phyloP scores from a whole-genome alignment of 2,888 invertebrate species.

The Shargacucullia verbasci region DNA sequence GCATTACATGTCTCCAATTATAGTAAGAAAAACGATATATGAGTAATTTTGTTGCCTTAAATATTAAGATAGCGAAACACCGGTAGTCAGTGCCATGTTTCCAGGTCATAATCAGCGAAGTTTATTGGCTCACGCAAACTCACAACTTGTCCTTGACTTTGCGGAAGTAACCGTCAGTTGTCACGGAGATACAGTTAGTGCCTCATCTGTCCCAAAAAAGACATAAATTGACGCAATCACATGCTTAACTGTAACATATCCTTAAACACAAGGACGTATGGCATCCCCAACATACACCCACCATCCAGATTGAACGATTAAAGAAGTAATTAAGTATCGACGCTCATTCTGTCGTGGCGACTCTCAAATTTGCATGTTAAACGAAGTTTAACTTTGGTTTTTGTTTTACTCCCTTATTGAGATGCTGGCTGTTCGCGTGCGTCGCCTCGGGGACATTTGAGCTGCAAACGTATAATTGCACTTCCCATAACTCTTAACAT shows the following conservation, averaged over 20 bases:
- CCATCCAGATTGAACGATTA: slow-evolving; percentile 87
- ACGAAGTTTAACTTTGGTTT: slow-evolving; percentile 86
- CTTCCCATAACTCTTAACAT: slow-evolving; percentile 48
- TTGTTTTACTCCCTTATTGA: slow-evolving; percentile 86
- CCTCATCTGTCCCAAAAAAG: too few relatives aligned
- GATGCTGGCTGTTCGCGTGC: slow-evolving; percentile 81
- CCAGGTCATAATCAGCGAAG: too few relatives aligned
- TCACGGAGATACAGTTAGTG: too few relatives aligned
- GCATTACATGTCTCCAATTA: too few relatives aligned
- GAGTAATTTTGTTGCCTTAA: too few relatives aligned
- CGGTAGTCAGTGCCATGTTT: too few relatives aligned
- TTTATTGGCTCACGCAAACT: too few relatives aligned
- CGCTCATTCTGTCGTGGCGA: slow-evolving; percentile 86
- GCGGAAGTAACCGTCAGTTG: too few relatives aligned
- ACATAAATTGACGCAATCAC: too few relatives aligned
- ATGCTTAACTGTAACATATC: slow-evolving; percentile 10
- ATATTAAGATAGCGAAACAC: too few relatives aligned
- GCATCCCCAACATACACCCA: slow-evolving; percentile 68
- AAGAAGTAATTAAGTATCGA: slow-evolving; percentile 88
- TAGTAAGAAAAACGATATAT: too few relatives aligned
- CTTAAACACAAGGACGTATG: slow-evolving; percentile 21
- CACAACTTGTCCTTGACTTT: too few relatives aligned
- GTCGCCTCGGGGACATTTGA: slow-evolving; percentile 73
- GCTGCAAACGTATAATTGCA: slow-evolving; percentile 31
- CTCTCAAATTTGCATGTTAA: slow-evolving; percentile 89